Conservation (phyloP, 2,797 vertebrate genomes). For the Selene dorsalis region DNA sequence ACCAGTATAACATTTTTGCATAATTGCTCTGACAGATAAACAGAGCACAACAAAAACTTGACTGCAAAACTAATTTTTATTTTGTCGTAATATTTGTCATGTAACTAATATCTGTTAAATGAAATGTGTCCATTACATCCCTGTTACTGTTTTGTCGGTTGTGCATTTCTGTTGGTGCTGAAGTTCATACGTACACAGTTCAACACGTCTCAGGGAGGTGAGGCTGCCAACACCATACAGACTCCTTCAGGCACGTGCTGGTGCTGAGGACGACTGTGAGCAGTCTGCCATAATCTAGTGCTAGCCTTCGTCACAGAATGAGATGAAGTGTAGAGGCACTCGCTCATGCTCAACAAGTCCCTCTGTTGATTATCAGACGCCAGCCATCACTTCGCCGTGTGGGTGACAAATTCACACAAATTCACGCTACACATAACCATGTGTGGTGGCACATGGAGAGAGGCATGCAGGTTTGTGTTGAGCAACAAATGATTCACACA, state of each 20-base stretch:
- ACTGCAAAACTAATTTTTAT: no score
- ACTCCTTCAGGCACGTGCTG: constrained; percentile 48
- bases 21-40: no score
- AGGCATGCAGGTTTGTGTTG: constrained; percentile 19
- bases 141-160: not conserved
- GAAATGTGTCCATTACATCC: not conserved
- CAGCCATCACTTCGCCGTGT: constrained; percentile 53
- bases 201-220: not conserved
- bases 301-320: constrained; percentile 57
- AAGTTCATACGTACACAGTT: not conserved
- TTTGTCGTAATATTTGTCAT: not conserved
- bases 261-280: constrained; percentile 31
- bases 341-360: constrained; percentile 78
- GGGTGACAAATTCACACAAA: constrained; percentile 58
- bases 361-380: constrained; percentile 77
- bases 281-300: constrained; percentile 63
- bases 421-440: constrained; percentile 44
- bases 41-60: no score
- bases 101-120: not conserved
- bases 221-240: constrained; percentile 17
- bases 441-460: constrained; percentile 29
- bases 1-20: no score
- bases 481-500: constrained; percentile 18
- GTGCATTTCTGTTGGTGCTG: not conserved
- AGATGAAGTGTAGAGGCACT: constrained; percentile 67